These are phyloP conservation scores for Enteromius anoplus DNA, from an alignment of 2,797 vertebrate species.

Conservation along the genomic window DNA sequence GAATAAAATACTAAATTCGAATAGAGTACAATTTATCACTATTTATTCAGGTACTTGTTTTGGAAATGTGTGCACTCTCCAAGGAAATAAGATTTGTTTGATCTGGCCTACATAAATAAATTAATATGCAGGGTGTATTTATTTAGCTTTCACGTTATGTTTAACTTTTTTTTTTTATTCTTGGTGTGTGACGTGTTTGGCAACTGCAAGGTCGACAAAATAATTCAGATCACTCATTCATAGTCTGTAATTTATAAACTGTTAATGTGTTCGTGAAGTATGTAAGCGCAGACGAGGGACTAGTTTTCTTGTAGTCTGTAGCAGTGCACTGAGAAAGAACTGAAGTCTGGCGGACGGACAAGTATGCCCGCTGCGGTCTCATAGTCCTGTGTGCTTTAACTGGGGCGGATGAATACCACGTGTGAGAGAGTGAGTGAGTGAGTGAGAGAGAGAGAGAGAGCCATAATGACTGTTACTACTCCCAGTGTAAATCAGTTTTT, in stretches of 20 bases:
- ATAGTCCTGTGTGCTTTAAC: slow-evolving; percentile 53
- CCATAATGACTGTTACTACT: slow-evolving; percentile 60
- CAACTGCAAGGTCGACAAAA: not conserved
- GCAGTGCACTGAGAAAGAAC: slow-evolving; percentile 34
- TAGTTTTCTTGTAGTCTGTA: slow-evolving; percentile 39
- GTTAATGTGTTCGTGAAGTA: not conserved
- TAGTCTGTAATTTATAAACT: not conserved
- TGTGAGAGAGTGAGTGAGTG: slow-evolving; percentile 8
- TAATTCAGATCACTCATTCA: not conserved
- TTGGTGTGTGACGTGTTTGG: not conserved
- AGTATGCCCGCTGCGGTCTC: slow-evolving; percentile 58
- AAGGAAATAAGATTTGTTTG: not conserved
- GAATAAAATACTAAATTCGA: not conserved
- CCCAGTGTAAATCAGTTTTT: slow-evolving; percentile 65
- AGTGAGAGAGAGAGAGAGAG: slow-evolving; percentile 37
- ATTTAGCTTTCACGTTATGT: not conserved
- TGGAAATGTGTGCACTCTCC: not conserved
- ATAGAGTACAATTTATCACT: not conserved
- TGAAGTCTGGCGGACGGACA: slow-evolving; percentile 66
- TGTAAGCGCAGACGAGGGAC: slow-evolving; percentile 26
- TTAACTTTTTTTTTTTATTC: not conserved
- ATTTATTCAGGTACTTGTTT: not conserved
- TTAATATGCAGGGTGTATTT: not conserved
- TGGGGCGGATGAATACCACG: slow-evolving; percentile 66
- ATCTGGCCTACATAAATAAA: not conserved